Conservation (phyloP, 2,113 vertebrate species). For the Neomonachus schauinslandi region DNA sequence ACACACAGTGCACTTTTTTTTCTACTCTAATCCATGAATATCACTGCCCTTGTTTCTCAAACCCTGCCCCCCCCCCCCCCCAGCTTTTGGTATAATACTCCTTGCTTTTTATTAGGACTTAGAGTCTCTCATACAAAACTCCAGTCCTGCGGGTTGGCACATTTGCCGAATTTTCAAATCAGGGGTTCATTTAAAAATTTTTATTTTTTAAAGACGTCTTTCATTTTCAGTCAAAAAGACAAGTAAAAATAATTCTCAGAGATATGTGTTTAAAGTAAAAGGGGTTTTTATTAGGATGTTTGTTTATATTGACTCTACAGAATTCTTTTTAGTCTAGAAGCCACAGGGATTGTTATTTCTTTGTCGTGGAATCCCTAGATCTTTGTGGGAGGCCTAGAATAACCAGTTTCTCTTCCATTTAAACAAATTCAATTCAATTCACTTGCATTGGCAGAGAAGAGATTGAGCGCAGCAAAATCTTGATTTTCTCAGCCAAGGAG, state of each 20-base stretch:
- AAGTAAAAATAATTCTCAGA: slow-evolving; percentile 63
- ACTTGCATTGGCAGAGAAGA: slow-evolving; percentile 26
- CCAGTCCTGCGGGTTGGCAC: slow-evolving; percentile 71
- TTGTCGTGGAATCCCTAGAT: slow-evolving; percentile 71
- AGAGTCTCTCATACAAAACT: slow-evolving; percentile 75
- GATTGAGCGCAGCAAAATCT: slow-evolving; percentile 41
- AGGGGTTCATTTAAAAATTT: slow-evolving; percentile 59
- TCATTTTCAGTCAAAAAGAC: slow-evolving; percentile 64
- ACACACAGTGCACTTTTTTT: slow-evolving; percentile 60
- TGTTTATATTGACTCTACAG: slow-evolving; percentile 61
- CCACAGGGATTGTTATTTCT: slow-evolving; percentile 67
- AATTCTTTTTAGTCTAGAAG: slow-evolving; percentile 63
- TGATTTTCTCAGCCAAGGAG: slow-evolving; percentile 64
- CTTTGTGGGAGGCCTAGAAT: slow-evolving; percentile 62
- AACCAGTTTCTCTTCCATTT: slow-evolving; percentile 69
- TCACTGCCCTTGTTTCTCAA: slow-evolving; percentile 49
- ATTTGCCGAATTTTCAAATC: slow-evolving; percentile 78
- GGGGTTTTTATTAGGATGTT: slow-evolving; percentile 63
- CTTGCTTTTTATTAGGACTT: slow-evolving; percentile 53
- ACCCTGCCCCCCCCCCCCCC: neutral
- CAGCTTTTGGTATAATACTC: slow-evolving; percentile 46
- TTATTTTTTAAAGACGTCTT: slow-evolving; percentile 58
- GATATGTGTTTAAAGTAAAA: slow-evolving; percentile 54
- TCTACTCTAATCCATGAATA: slow-evolving; percentile 67
- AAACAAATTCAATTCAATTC: slow-evolving; percentile 61